phyloP scores from a whole-genome alignment of 2,888 invertebrate genomes.

The Apotomis turbidana region DNA sequence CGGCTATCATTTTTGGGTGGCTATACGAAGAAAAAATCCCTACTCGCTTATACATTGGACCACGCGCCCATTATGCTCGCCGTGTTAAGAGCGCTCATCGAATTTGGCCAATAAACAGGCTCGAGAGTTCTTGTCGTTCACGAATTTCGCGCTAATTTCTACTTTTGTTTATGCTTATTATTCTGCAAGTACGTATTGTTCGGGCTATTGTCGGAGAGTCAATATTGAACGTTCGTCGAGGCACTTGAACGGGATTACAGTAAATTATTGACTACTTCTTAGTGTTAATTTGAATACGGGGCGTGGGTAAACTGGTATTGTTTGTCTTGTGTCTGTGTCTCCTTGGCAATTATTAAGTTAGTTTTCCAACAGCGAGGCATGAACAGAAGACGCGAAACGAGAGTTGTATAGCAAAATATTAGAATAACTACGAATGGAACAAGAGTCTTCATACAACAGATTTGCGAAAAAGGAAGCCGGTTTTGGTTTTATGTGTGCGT shows the following conservation, averaged over 20 bases:
- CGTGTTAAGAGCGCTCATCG: constrained; percentile 45
- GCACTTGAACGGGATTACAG: constrained; percentile 10
- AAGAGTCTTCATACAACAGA: no score
- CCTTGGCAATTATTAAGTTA: no score
- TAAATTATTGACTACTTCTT: background rate
- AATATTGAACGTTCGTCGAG: constrained; percentile 14
- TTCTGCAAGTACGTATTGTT: constrained; percentile 38
- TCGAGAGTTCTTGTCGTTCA: constrained; percentile 36
- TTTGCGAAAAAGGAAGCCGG: no score
- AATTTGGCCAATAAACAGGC: constrained; percentile 47
- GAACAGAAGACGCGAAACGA: no score
- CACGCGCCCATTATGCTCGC: constrained; percentile 15
- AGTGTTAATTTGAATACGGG: background rate
- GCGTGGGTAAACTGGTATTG: no score
- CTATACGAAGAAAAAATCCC: background rate
- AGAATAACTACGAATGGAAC: no score
- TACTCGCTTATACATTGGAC: constrained; percentile 1
- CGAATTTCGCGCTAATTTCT: constrained; percentile 25
- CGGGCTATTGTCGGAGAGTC: constrained; percentile 9
- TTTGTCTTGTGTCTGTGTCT: no score
- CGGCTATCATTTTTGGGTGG: no score
- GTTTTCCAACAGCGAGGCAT: no score
- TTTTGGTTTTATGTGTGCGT: no score
- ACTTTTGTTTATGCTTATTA: constrained; percentile 42
- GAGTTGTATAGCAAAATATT: no score